Conservation (phyloP, 2,797 vertebrate genomes). For the Fundulus diaphanus region DNA sequence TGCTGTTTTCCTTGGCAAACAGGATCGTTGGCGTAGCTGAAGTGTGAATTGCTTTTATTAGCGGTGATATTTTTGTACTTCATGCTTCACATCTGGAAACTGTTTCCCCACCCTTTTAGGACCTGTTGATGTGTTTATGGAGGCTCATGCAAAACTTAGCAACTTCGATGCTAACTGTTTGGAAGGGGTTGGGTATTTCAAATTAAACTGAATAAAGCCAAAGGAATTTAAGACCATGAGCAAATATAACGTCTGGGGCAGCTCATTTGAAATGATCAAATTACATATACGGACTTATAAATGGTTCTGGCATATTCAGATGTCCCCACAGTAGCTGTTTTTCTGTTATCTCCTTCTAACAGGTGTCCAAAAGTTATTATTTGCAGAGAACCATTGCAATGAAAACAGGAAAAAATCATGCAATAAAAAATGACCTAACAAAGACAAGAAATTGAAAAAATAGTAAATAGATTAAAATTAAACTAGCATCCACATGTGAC, state of each 20-base stretch:
- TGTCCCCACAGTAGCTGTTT: no score
- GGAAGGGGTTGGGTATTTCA: not conserved
- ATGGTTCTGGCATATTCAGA: not conserved
- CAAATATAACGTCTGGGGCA: not conserved
- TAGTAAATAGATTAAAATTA: not conserved
- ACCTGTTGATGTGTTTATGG: not conserved
- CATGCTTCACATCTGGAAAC: conserved; percentile 41
- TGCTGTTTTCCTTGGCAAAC: conserved; percentile 4
- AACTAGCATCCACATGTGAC: not conserved
- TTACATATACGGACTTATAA: not conserved
- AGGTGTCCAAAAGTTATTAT: not conserved
- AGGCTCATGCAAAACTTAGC: not conserved
- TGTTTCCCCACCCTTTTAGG: not conserved
- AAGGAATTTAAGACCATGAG: not conserved
- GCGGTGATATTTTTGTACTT: not conserved
- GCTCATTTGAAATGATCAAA: not conserved
- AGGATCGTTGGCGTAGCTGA: conserved; percentile 6
- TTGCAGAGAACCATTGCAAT: no score
- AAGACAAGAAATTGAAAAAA: no score
- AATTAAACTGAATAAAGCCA: not conserved
- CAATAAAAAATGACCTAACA: no score
- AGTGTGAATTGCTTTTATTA: conserved; percentile 37
- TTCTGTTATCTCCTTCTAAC: not conserved
- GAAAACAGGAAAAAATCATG: no score
- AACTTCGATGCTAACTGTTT: not conserved